A percentile compares a stretch with the other conserved stretches of the same genome.
phyloP scores from a whole-genome alignment of 1,140 invertebrate species.

The Drosophila equinoxialis region DNA sequence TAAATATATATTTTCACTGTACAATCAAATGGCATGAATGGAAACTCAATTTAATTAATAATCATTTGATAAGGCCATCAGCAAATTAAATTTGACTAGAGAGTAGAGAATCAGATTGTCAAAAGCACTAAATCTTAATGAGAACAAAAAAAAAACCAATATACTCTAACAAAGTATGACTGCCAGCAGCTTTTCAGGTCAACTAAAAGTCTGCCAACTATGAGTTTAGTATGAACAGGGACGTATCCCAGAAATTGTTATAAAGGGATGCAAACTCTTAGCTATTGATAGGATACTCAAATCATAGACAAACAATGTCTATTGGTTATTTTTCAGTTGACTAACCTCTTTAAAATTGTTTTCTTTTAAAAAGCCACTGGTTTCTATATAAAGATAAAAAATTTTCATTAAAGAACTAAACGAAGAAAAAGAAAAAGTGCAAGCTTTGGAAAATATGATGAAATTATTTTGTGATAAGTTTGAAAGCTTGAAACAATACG shows the following conservation, averaged over 20 bases:
- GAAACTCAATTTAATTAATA: constrained; percentile 2
- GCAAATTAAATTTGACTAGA: background rate
- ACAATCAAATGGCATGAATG: too few species aligned
- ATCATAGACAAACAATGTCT: too few species aligned
- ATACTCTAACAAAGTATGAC: background rate
- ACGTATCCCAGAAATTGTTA: too few species aligned
- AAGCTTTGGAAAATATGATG: constrained; percentile 36
- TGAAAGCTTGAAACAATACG: constrained; percentile 46
- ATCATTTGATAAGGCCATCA: background rate
- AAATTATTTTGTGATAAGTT: constrained; percentile 42
- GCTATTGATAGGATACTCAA: too few species aligned
- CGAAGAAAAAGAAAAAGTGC: constrained; percentile 22
- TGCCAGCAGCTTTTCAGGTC: too few species aligned
- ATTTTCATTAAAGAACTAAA: too few species aligned
- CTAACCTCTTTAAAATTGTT: too few species aligned
- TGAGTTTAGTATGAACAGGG: background rate
- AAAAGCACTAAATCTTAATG: background rate
- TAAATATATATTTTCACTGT: too few species aligned
- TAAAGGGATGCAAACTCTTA: too few species aligned
- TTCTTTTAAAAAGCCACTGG: too few species aligned
- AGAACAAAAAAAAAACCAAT: background rate
- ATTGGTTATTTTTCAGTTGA: too few species aligned
- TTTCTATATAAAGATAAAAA: background rate
- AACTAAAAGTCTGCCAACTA: too few species aligned
- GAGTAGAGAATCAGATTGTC: background rate